Base-by-base conservation (phyloP, 1,140 invertebrate species). In the Heterodera carotae region DNA sequence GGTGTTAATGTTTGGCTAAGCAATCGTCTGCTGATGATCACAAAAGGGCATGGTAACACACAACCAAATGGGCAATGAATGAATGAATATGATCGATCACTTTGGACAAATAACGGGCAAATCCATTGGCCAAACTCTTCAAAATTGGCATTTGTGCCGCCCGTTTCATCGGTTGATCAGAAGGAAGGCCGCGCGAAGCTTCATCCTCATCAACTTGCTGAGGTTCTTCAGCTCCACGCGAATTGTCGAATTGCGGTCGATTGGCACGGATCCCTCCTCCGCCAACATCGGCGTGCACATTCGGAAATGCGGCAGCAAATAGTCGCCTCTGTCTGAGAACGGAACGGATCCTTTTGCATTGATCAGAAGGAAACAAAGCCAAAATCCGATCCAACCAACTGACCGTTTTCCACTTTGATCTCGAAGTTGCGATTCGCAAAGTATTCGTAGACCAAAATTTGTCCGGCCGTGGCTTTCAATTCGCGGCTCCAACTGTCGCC, bases 121-220 rank as follows among this genome's bases (percentile, higher is more conserved):
- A 53, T 53, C 48, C 15, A 53, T 53, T 12, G 48, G 39, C 39
- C 39, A 53, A 53, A 53, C 15, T 53, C 12, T 12, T 8, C 48
- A 53, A 53, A 53, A 53, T 18, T 22, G 22, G 39, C 12, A 53
- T 53, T 53, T 53, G 48, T 31, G 29, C 62, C 39, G n/a, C n/a
- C n/a, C 60, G 33, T 62, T n/a, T 60, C 2, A 0, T 60, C n/a
- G 29, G 59, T 74, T 34, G 39, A 80, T 33, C 25, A 80, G 43
- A 22, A 22, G 67, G 53, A 80, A 22, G 31, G 81, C 81, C 22
- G 79, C 33, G 60, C 70, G 82, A 12, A 82, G 53, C 66, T 82
- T 82, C 81, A 82, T 82, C 79, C 79, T 82, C 81, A 83, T 82
- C 64, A 82, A 25, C 80, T 82, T 82, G 64, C 81, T 83, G 18